Percentiles rank a stretch among this genome's conserved stretches.
Conservation (phyloP, 2,888 invertebrate species). For the Nephrotoma guestfalica region DNA sequence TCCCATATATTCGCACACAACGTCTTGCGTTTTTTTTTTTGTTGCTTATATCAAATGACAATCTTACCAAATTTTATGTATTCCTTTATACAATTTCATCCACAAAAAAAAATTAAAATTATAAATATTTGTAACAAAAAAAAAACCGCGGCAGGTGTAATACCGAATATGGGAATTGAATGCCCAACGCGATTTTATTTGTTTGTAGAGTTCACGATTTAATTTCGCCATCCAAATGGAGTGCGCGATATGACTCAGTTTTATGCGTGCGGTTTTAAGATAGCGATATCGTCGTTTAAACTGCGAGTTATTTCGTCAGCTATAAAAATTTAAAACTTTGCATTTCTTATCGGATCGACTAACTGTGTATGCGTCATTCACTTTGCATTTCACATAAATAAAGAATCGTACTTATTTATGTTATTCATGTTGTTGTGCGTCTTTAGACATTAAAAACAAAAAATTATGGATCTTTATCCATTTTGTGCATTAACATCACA, state of each 20-base stretch:
- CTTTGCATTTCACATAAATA: background rate
- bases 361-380: background rate
- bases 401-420: background rate
- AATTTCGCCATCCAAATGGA: background rate
- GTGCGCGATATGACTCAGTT: background rate
- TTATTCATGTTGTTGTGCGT: background rate
- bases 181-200: background rate
- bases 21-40: background rate
- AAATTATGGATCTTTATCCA: background rate
- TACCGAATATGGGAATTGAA: background rate
- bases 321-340: background rate
- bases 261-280: no score
- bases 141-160: background rate
- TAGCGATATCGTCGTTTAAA: background rate
- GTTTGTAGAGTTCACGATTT: background rate
- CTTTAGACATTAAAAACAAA: background rate
- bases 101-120: background rate
- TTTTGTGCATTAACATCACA: background rate
- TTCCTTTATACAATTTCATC: background rate
- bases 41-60: background rate
- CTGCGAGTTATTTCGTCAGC: background rate
- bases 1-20: background rate
- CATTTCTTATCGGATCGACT: background rate
- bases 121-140: background rate
- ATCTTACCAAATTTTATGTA: background rate